Base-by-base conservation (phyloP, 2,888 invertebrate species). In the Liopterus haemorrhoidalis region DNA sequence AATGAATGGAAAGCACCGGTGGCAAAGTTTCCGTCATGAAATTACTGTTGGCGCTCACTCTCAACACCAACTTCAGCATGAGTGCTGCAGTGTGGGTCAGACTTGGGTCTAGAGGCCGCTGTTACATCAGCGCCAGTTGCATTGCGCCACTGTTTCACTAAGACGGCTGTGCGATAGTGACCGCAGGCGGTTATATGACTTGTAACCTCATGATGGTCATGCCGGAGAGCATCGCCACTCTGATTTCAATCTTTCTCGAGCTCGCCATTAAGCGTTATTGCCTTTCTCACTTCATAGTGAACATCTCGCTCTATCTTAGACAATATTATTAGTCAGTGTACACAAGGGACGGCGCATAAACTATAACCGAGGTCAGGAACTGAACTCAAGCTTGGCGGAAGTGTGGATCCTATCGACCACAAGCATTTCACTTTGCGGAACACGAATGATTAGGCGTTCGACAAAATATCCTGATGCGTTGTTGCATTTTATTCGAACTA, bases 31-130 rank as follows among this genome's bases (percentile, higher is more conserved):
- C 73, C 70, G 0, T 67, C 63, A 9, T 71, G 78, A 77, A 53
- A 70, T 81, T 20, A 73, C 76, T 55, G 79, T 80, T 63, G 81
- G 81, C 1, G 74, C 78, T 1, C 79, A 78, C 60, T 70, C n/a
- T 80, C 19, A 80, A 80, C 63, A 80, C 80, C 54, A 80, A 80
- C 1, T 75, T 74, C 15, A 81, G 81, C 52, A 80, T 81, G 4
- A 75, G 81, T 63, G 60, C 77, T 81, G 44, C 75, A 79, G 65
- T 81, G 78, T 79, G 62, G 71, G 78, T 73, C 57, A 42, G 46
- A 52, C 49, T 44, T 53, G 46, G 36, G 20, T 43, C n/a, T 52
- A 53, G 52, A 55, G 53, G 58, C 12, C 9, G 12, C 24, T 16
- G n/a, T 11, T 6, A 14, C 22, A 36, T 20, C 33, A 33, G 19